Evolutionary conservation across 2,888 invertebrate genomes (phyloP).

Genomic region (Lymantria monacha): DNA sequence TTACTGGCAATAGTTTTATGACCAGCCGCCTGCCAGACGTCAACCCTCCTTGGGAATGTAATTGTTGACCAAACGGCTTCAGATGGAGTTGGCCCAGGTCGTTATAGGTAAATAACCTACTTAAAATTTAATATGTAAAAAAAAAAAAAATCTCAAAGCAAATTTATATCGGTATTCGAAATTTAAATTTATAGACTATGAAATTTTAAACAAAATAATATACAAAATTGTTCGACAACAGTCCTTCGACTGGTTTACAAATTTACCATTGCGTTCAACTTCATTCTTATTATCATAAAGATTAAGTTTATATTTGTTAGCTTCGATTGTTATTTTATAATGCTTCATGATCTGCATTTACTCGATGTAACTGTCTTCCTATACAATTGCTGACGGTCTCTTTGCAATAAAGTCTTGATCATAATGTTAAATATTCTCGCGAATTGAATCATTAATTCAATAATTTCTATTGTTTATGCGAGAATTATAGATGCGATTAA

Average conservation of each 20-base stretch:
- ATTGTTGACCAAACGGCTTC: no score
- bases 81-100: no score
- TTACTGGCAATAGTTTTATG: no score
- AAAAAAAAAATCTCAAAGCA: background rate
- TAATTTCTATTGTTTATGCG: no score
- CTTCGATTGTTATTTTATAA: background rate
- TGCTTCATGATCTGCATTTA: constrained; percentile 14
- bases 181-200: constrained; percentile 21
- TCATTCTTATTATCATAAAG: background rate
- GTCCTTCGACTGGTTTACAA: constrained; percentile 12
- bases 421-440: constrained; percentile 21
- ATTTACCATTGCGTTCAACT: constrained; percentile 3
- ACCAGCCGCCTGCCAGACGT: no score
- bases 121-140: no score
- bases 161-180: background rate
- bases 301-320: constrained; percentile 9
- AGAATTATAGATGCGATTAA: no score
- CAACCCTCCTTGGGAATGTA: no score
- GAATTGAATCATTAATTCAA: no score
- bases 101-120: no score
- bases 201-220: constrained; percentile 30
- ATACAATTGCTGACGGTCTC: constrained; percentile 51
- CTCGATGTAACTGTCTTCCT: constrained; percentile 59
- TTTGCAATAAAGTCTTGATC: constrained; percentile 44
- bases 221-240: constrained; percentile 28